phyloP scores from a whole-genome alignment of 2,113 vertebrate genomes.

The Mustelus asterias region DNA sequence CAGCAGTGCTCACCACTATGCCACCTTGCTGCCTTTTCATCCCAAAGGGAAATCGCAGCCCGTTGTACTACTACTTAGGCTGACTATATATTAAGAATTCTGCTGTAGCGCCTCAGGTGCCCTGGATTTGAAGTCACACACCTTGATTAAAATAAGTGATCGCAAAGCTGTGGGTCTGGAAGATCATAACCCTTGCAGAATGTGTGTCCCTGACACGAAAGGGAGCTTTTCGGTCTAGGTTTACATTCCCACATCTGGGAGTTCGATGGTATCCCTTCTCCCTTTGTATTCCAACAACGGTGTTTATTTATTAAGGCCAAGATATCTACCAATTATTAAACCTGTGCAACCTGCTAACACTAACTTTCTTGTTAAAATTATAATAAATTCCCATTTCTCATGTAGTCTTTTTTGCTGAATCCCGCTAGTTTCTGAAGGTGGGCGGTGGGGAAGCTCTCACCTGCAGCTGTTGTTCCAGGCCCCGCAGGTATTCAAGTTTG shows the following conservation, averaged over 20 bases:
- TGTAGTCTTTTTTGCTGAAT: not conserved
- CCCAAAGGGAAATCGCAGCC: no score
- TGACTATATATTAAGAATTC: not conserved
- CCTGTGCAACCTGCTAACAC: not conserved
- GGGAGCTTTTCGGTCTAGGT: not conserved
- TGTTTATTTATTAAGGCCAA: not conserved
- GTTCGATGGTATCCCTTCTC: not conserved
- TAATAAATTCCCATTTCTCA: not conserved
- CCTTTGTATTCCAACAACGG: not conserved
- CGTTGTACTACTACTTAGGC: not conserved
- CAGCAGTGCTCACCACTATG: no score
- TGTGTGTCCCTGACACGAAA: not conserved
- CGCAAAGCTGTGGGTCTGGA: not conserved
- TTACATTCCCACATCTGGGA: not conserved
- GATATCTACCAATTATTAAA: not conserved
- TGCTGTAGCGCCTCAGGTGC: not conserved
- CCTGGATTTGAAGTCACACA: not conserved
- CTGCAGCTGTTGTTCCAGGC: constrained; percentile 54
- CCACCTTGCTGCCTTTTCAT: no score
- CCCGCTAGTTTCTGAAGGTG: not conserved
- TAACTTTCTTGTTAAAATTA: no score
- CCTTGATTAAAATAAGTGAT: not conserved
- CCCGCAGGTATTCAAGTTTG: constrained; percentile 53
- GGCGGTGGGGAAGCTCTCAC: constrained; percentile 44
- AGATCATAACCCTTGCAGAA: not conserved